These are phyloP conservation scores for Drosophila imparisetae DNA, from an alignment of 2,888 invertebrate genomes.

Conservation along the genomic window DNA sequence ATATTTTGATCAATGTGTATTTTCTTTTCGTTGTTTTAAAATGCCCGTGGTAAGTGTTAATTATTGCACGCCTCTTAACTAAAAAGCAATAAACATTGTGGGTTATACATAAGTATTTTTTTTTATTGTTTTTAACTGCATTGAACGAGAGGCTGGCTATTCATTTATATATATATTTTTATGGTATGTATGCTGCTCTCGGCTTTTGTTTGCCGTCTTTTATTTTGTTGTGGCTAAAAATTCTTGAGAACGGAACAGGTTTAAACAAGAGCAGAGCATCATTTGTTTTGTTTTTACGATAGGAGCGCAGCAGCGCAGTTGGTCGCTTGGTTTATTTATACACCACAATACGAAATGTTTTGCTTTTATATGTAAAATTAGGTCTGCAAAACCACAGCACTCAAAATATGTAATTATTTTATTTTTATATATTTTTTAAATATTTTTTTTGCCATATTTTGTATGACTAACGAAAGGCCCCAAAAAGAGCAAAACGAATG, in stretches of 20 bases:
- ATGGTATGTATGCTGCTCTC: neutral
- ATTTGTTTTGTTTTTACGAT: conserved; percentile 6
- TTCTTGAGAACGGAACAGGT: conserved; percentile 35
- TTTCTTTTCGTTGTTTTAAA: conserved; percentile 41
- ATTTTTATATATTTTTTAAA: neutral
- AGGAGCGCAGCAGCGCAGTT: neutral
- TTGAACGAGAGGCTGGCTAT: conserved; percentile 53
- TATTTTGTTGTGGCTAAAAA: conserved; percentile 7
- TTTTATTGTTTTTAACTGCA: conserved; percentile 50
- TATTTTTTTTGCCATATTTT: neutral
- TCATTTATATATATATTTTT: conserved; percentile 26
- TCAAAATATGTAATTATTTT: conserved; percentile 24
- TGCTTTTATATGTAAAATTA: conserved; percentile 12
- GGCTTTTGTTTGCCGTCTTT: neutral
- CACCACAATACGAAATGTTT: neutral
- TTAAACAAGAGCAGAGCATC: conserved; percentile 10
- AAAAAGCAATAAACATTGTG: conserved; percentile 53
- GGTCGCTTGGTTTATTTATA: conserved; percentile 4
- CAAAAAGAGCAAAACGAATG: conserved; percentile 35
- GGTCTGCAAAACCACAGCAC: conserved; percentile 11
- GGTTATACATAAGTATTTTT: conserved; percentile 13
- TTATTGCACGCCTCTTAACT: conserved; percentile 61
- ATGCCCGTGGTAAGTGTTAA: conserved; percentile 52
- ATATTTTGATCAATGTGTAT: conserved; percentile 32
- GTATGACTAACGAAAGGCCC: conserved; percentile 65